Evolutionary conservation across 2,113 vertebrate genomes (phyloP), one percentile per base, ranked within the genome.

Genomic region (Siniperca chuatsi): DNA sequence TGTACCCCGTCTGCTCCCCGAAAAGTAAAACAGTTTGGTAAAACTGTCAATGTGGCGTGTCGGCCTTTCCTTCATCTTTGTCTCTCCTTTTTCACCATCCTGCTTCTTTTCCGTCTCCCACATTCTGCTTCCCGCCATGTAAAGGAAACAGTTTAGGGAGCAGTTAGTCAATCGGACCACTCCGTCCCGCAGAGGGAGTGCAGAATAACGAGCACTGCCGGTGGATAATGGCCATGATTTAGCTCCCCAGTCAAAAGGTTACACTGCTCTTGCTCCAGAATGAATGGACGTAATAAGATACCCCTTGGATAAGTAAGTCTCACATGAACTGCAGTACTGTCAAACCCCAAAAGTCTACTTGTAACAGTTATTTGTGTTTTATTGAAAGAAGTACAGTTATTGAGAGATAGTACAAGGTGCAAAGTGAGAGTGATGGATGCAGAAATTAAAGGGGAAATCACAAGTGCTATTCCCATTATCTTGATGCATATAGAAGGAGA

Each of bases 231-330:
- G 92, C 87, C 90, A 75, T 92, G 94, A 94, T 95, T 93, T 94
- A 92, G 92, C 87, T 89, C 90, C 74, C 70, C 82, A 90, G 91
- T 93, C 93, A 87, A 92, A 94, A 93, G 92, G 94, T 94, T 93
- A 90, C 86, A 81, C 83, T 84, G 89, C 89, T 90, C 85, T 87
- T 78, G 88, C 90, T 82, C 82, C 86, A 87, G 85, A 91, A 93
- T 93, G 93, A 92, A 94, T 93, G 90, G 89, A 88, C 13, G 85
- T 90, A 94, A 95, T 94, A 94, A 93, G 93, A 92, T 88, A 90
- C 88, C 89, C 90, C 87, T 92, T 29, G 85, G 93, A 92, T 90
- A 91, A 90, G 89, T 88, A 88, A 86, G 87, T 91, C 91, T 94
- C 86, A 54, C 88, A 81, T 90, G 88, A 87, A 87, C 92, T 86